These are phyloP conservation scores for Dryoscopus gambensis DNA, from an alignment of 2,113 vertebrate genomes.

Conservation along the genomic window DNA sequence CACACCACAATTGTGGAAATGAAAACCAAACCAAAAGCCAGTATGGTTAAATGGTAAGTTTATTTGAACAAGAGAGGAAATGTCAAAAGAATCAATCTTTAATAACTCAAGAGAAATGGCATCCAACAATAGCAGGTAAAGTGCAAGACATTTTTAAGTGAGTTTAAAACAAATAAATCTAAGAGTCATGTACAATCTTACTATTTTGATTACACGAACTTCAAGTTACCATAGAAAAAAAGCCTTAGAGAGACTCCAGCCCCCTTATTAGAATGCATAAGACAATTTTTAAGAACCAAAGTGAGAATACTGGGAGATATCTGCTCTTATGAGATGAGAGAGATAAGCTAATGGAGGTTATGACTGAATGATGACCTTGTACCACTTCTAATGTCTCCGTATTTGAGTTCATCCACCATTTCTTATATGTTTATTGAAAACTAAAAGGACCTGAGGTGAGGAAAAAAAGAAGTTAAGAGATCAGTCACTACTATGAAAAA, in stretches of 20 bases:
- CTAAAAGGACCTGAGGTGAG: neutral
- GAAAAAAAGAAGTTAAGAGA: neutral
- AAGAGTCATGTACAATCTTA: neutral
- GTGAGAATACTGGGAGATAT: neutral
- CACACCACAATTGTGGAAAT: neutral
- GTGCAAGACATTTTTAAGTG: neutral
- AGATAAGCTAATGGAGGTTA: neutral
- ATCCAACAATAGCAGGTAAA: neutral
- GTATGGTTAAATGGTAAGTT: neutral
- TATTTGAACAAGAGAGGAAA: neutral
- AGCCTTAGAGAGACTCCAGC: neutral
- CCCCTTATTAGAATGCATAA: neutral
- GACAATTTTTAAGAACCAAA: neutral
- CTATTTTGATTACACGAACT: neutral
- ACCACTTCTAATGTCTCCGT: neutral
- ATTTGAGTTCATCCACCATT: neutral
- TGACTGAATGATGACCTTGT: neutral
- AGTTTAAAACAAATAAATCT: neutral
- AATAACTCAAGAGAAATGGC: neutral
- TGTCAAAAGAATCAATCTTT: neutral
- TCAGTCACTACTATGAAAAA: neutral
- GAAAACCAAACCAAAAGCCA: neutral
- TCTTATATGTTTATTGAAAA: neutral
- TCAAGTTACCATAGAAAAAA: neutral
- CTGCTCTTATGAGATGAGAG: neutral